Percentiles rank a stretch among this genome's conserved stretches.
These are phyloP conservation scores for Sweltsa coloradensis DNA, from an alignment of 1,140 invertebrate genomes.

Conservation along the genomic window DNA sequence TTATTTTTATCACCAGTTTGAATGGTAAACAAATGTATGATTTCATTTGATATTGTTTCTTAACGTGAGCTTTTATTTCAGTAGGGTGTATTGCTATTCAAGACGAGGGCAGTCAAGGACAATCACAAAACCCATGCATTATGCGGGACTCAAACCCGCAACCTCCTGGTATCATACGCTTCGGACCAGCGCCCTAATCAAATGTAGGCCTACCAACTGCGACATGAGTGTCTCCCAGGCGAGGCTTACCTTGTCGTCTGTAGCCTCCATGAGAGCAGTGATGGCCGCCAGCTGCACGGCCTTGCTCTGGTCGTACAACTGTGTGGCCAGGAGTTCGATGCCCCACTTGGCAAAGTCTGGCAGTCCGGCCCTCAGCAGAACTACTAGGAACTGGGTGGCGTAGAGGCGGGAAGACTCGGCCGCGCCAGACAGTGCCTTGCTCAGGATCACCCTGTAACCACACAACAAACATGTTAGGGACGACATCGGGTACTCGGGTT, in stretches of 20 bases:
- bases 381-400: constrained; percentile 77
- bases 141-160: too few species aligned
- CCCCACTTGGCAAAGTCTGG: constrained; percentile 65
- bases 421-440: constrained; percentile 48
- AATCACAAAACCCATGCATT: too few species aligned
- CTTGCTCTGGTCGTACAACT: constrained; percentile 67
- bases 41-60: constrained; percentile 7
- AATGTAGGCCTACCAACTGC: too few species aligned
- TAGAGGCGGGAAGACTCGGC: constrained; percentile 72
- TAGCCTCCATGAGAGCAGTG: constrained; percentile 81
- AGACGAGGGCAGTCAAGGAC: too few species aligned
- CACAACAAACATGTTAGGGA: too few species aligned
- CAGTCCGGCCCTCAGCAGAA: constrained; percentile 63
- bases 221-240: too few species aligned
- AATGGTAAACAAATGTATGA: neutral
- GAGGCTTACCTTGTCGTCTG: constrained; percentile 58
- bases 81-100: too few species aligned
- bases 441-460: constrained; percentile 40
- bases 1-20: too few species aligned
- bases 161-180: too few species aligned
- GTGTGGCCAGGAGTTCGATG: constrained; percentile 63
- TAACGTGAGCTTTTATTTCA: too few species aligned
- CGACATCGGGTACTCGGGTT: too few species aligned
- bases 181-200: too few species aligned
- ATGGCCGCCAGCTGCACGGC: constrained; percentile 65